These are phyloP conservation scores for Fringilla coelebs DNA, from an alignment of 2,797 vertebrate genomes.

Conservation along the genomic window DNA sequence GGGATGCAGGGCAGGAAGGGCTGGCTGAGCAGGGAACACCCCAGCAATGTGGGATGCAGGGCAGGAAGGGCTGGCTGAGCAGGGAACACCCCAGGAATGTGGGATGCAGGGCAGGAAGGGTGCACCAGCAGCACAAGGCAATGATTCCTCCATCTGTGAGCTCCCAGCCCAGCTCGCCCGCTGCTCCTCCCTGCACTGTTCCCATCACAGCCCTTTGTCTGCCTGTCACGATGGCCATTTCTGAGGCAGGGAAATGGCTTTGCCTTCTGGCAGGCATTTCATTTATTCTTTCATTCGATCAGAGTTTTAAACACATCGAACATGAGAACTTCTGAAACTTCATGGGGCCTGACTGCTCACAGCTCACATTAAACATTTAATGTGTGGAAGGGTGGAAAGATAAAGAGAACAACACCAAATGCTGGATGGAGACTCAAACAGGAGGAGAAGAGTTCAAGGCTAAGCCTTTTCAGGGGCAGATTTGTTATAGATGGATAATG, in stretches of 20 bases:
- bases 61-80: neutral
- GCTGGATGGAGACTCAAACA: neutral
- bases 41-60: too few relatives aligned
- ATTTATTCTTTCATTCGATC: neutral
- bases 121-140: neutral
- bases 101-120: neutral
- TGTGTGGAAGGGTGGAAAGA: neutral
- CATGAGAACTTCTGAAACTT: constrained; percentile 3
- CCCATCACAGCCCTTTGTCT: neutral
- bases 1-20: neutral
- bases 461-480: neutral
- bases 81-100: neutral
- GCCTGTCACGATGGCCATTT: neutral
- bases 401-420: neutral
- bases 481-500: neutral
- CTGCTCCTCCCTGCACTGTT: neutral
- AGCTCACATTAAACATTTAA: constrained; percentile 24
- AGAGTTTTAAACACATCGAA: neutral
- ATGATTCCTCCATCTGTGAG: neutral
- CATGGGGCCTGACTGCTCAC: constrained; percentile 1
- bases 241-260: neutral
- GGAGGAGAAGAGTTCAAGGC: neutral
- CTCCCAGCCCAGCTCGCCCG: neutral
- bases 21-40: neutral
- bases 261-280: neutral